A percentile compares a stretch with the other conserved stretches of the same genome.
Evolutionary conservation across 2,797 vertebrate species (phyloP).

Genomic region (Carapus acus): DNA sequence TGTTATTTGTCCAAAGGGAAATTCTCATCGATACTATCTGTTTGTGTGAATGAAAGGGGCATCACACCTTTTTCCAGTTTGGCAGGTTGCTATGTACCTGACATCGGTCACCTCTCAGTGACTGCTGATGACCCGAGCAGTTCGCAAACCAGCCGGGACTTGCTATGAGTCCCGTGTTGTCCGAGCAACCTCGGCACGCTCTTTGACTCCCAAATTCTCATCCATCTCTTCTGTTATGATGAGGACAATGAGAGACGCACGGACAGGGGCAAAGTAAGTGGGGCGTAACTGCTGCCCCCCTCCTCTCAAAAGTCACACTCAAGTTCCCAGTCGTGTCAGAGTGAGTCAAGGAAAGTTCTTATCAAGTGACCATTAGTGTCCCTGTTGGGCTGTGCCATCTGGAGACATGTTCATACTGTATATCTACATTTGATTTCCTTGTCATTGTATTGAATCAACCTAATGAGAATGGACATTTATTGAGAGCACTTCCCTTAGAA

Average conservation of each 20-base stretch:
- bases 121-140: constrained; percentile 7
- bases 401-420: neutral
- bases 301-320: constrained; percentile 33
- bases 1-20: too few relatives aligned
- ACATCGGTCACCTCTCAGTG: too few relatives aligned
- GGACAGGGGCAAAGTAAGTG: constrained; percentile 15
- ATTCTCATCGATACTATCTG: too few relatives aligned
- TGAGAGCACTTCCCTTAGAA: neutral
- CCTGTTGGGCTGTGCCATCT: neutral
- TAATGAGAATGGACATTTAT: too few relatives aligned
- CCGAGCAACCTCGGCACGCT: constrained; percentile 15
- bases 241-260: constrained; percentile 2
- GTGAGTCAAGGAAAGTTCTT: constrained; percentile 28
- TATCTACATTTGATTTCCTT: neutral
- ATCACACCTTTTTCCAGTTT: too few relatives aligned
- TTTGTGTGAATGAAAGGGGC: too few relatives aligned
- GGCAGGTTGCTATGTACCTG: constrained; percentile 5
- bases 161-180: constrained; percentile 23
- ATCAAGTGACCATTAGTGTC: constrained; percentile 31
- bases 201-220: neutral
- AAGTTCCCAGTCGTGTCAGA: constrained; percentile 17
- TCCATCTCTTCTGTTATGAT: constrained; percentile 8
- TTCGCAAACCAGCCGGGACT: constrained; percentile 40
- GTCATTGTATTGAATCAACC: too few relatives aligned
- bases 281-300: constrained; percentile 16